Base-by-base conservation (phyloP, 2,113 vertebrate species). In the Lampris incognitus region DNA sequence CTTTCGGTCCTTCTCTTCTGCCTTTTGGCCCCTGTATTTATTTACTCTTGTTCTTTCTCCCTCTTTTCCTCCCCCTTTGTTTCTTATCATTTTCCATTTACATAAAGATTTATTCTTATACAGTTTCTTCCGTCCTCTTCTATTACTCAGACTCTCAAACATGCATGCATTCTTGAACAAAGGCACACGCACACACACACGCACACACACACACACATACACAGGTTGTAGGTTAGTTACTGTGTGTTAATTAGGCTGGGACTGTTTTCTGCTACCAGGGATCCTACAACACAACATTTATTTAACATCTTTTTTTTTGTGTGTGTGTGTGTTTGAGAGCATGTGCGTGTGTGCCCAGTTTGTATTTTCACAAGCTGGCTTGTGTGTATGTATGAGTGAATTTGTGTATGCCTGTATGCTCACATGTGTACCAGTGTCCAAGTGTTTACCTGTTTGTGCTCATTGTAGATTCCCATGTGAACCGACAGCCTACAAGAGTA, bases 231-330 rank as follows among this genome's bases (percentile, higher is more conserved):
- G 68, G 44, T 71, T 65, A 76, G 58, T 67, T 60, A 84, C 70
- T 75, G 77, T 1, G 10, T 85, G 81, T 81, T 95, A 94, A 94
- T 95, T 91, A 81, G 83, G 91, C 92, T 93, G 90, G 90, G 93
- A 94, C 83, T 96, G 92, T 95, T 95, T 95, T 90, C 83, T 79
- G 67, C 54, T 76, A 39, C 51, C 55, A 10, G 52, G 64, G 76
- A 71, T 71, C 46, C 90, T 52, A 52, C 69, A 70, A 55, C 50
- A 71, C 56, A 81, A 73, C 61, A 59, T 66, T 85, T 83, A 88
- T 84, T 89, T 69, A 66, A 84, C 69, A 79, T 78, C 65, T 73
- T 81, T 62, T 77, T 76, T 66, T 72, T 78, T 40, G 0, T 60
- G 70, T 63, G 37, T 50, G 63, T 56, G 58, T 37, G 63, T 80